Evolutionary conservation across 2,888 invertebrate species (phyloP).

Genomic region (Athalia circularis): DNA sequence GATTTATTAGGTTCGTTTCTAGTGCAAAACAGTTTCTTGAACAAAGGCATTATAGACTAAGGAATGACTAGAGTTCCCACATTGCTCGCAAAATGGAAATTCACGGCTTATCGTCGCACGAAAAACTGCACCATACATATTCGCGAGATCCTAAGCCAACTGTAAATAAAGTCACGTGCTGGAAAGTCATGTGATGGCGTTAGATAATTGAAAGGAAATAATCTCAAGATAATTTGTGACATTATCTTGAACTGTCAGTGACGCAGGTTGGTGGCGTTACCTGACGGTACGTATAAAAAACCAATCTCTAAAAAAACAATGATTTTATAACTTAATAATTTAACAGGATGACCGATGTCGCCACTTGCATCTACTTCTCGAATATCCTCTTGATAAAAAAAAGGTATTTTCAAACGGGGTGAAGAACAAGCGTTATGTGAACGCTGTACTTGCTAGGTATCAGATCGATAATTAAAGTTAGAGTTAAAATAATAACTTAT

Average conservation of each 20-base stretch:
- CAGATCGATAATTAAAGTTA: constrained; percentile 20
- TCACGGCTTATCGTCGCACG: constrained; percentile 64
- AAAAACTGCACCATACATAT: constrained; percentile 66
- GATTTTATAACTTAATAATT: no score
- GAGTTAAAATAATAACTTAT: neutral
- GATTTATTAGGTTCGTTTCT: constrained; percentile 73
- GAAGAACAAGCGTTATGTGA: neutral
- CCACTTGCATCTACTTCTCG: neutral
- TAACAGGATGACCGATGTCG: neutral
- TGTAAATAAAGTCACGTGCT: constrained; percentile 75
- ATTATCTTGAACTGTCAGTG: constrained; percentile 16
- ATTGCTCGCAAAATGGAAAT: constrained; percentile 59
- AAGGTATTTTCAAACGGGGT: constrained; percentile 15
- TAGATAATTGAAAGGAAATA: constrained; percentile 16
- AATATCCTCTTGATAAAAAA: neutral
- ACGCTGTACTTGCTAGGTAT: constrained; percentile 1
- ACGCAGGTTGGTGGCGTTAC: neutral
- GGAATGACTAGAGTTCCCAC: constrained; percentile 59
- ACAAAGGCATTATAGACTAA: constrained; percentile 81
- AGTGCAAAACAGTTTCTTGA: constrained; percentile 83
- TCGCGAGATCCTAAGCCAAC: constrained; percentile 65
- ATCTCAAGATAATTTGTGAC: constrained; percentile 34
- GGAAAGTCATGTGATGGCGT: constrained; percentile 70
- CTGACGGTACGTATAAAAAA: neutral
- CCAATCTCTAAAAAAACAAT: neutral